Conservation (phyloP, 2,797 vertebrate genomes). For the Cyprinodon diabolis region DNA sequence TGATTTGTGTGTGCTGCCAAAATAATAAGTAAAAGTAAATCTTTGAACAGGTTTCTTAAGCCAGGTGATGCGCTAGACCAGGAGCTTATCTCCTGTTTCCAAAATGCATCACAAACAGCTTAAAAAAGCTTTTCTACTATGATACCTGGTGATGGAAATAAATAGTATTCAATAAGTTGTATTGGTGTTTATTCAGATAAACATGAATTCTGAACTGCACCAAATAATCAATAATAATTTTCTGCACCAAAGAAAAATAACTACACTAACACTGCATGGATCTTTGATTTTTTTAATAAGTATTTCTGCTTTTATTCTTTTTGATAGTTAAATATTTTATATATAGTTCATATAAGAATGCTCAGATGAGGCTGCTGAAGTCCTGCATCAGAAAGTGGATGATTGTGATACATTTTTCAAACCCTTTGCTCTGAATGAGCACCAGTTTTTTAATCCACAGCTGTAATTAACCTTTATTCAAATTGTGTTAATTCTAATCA, state of each 20-base stretch:
- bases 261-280: not conserved
- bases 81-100: too few species aligned
- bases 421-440: conserved; percentile 45
- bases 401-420: conserved; percentile 39
- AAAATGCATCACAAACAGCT: too few species aligned
- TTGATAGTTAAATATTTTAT: not conserved
- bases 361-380: conserved; percentile 13
- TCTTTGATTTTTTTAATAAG: not conserved
- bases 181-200: too few species aligned
- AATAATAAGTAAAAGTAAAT: too few species aligned
- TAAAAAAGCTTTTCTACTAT: too few species aligned
- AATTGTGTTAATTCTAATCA: conserved; percentile 52
- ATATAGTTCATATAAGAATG: not conserved
- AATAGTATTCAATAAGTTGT: too few species aligned
- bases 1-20: too few species aligned
- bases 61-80: too few species aligned
- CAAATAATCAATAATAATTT: too few species aligned
- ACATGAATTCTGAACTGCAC: too few species aligned
- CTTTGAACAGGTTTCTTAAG: too few species aligned
- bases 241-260: not conserved
- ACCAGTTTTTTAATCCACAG: conserved; percentile 37
- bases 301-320: not conserved
- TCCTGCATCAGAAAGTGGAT: conserved; percentile 29
- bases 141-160: too few species aligned
- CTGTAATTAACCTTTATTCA: conserved; percentile 67